phyloP scores from a whole-genome alignment of 2,888 invertebrate species.

The Epinotia demarniana region DNA sequence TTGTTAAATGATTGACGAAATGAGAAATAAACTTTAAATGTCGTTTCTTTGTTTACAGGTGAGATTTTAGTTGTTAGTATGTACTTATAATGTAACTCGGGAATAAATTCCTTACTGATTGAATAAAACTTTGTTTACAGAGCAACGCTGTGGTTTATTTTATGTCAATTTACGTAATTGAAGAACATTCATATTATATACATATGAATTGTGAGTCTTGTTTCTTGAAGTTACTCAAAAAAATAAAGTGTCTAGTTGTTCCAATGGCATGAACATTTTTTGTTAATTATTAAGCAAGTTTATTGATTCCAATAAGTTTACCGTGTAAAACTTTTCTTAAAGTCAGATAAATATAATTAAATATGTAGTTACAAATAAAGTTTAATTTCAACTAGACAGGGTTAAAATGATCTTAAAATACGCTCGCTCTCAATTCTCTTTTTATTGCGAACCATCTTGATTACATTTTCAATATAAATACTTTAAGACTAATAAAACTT shows the following conservation, averaged over 20 bases:
- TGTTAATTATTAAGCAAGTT: slow-evolving; percentile 5
- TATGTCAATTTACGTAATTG: no score
- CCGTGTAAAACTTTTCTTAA: slow-evolving; percentile 5
- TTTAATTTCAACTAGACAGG: background rate
- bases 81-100: no score
- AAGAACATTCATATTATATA: no score
- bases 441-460: slow-evolving; percentile 12
- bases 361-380: background rate
- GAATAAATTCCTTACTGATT: no score
- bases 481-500: slow-evolving; percentile 8
- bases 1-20: no score
- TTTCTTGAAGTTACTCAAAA: background rate
- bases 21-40: no score
- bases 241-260: background rate
- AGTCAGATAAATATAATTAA: slow-evolving; percentile 1
- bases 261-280: slow-evolving; percentile 2
- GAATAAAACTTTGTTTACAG: no score
- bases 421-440: slow-evolving; percentile 4
- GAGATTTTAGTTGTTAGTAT: no score
- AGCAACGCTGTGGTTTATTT: no score
- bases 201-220: background rate
- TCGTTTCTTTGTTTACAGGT: no score
- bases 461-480: slow-evolving; percentile 14
- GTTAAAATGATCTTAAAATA: slow-evolving; percentile 15
- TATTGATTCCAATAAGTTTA: slow-evolving; percentile 13